phyloP scores from a whole-genome alignment of 2,113 vertebrate genomes.

The Microtus ochrogaster region DNA sequence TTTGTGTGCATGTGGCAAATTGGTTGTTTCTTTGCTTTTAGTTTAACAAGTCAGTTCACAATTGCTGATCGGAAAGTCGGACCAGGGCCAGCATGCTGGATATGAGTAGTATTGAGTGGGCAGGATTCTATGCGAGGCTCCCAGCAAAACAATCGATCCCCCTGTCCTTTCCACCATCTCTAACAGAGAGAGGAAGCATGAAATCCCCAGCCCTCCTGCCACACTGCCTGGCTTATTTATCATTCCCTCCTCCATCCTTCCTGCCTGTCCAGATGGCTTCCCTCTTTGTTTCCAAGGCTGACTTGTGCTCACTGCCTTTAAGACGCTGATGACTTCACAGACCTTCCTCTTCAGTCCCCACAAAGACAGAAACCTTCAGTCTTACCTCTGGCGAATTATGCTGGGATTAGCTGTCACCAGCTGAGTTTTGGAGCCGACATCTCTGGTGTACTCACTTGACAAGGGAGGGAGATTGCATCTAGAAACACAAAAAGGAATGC shows the following conservation, averaged over 20 bases:
- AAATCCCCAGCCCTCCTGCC: conserved; percentile 5
- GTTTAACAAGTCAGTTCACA: conserved; percentile 11
- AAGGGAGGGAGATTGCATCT: conserved; percentile 98
- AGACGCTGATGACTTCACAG: conserved; percentile 17
- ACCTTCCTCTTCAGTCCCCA: background rate
- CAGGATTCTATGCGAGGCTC: background rate
- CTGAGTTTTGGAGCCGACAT: conserved; percentile 94
- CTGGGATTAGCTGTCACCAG: conserved; percentile 98
- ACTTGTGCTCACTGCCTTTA: background rate
- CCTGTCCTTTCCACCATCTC: background rate
- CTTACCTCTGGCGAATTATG: conserved; percentile 97
- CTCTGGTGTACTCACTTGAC: conserved; percentile 92
- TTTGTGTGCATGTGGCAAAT: background rate
- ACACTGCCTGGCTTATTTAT: conserved; percentile 43
- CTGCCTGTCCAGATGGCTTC: conserved; percentile 54
- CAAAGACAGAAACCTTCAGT: conserved; percentile 14
- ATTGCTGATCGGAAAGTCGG: background rate
- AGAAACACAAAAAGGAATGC: conserved; percentile 63
- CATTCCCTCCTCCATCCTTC: conserved; percentile 56
- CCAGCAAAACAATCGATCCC: conserved; percentile 5
- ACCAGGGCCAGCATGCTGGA: background rate
- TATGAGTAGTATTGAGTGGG: background rate
- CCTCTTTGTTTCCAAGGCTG: conserved; percentile 27
- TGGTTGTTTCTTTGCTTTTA: conserved; percentile 8
- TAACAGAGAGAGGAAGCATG: background rate